Base-by-base conservation (phyloP, 1,140 invertebrate species). In the Acromyrmex echinatior region DNA sequence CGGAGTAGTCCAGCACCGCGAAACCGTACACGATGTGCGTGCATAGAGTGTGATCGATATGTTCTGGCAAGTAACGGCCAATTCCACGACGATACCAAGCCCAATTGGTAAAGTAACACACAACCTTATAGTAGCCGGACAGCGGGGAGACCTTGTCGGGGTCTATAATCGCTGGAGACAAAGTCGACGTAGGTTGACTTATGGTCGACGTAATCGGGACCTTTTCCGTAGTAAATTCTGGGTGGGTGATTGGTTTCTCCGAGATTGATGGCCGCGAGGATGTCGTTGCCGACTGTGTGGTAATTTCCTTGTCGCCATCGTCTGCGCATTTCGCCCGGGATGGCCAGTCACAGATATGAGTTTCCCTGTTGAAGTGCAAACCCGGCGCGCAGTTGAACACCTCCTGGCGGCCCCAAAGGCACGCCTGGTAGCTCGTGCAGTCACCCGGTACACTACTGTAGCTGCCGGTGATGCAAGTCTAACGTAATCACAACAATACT, bases 101-200 rank as follows among this genome's bases (percentile, higher is more conserved):
- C 98, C 98, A 99, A 92, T 99, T 99, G 0, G 98, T 99, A 92
- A 98, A 99, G 93, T 99, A 99, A 91, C 98, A 99, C 0, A 99
- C 97, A 0, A 99, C 95, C 80, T 95, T 95, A 70, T 92, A 95
- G 74, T 95, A 78, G 21, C 95, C 95, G 0, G 94, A 95, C 0
- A 95, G 78, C 0, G 95, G 93, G 3, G 95, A 95, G 16, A 93
- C 89, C 68, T 94, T 93, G 0, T 92, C 88, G 6, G 96, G 95
- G 86, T 96, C 93, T 12, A 96, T 87, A 63, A 91, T 86, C 3
- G 91, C 88, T 0, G 94, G 68, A 7, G 94, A 89, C 7, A 93
- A 81, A 10, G 93, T 94, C 0, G 91, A 91, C 0, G 86, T 77
- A 10, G 84, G 9, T 12, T 87, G 28, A 18, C 77, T 88, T 1